These are phyloP conservation scores for Magallana angulata DNA, from an alignment of 1,140 invertebrate species.

Conservation along the genomic window DNA sequence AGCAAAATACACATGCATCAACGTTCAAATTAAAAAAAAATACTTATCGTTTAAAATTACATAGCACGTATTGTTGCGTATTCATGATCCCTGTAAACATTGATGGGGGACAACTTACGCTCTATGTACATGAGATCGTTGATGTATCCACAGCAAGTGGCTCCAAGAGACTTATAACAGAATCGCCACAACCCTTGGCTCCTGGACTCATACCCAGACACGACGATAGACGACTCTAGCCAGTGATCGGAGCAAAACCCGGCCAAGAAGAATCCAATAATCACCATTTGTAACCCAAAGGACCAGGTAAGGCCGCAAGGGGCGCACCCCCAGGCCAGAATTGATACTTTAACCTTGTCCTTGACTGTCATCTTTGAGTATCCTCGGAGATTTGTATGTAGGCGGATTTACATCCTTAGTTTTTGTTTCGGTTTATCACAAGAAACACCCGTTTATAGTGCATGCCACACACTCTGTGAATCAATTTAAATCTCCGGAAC, in stretches of 20 bases:
- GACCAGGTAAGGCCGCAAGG: neutral
- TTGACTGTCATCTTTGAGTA: neutral
- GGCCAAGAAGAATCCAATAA: neutral
- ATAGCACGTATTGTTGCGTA: too few relatives aligned
- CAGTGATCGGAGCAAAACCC: slow-evolving; percentile 7
- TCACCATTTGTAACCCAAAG: neutral
- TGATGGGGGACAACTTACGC: neutral
- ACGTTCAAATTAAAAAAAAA: too few relatives aligned
- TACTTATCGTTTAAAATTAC: too few relatives aligned
- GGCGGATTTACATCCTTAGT: too few relatives aligned
- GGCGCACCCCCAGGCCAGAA: neutral
- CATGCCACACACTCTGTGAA: too few relatives aligned
- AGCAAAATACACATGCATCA: neutral
- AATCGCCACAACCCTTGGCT: neutral
- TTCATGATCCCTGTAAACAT: neutral
- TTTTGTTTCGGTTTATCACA: too few relatives aligned
- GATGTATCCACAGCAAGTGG: neutral
- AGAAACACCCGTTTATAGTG: too few relatives aligned
- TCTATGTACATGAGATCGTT: slow-evolving; percentile 10
- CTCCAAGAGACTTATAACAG: neutral
- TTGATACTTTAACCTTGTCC: neutral
- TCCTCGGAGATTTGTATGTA: too few relatives aligned
- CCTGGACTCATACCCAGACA: neutral
- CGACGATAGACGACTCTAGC: neutral
- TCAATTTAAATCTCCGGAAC: slow-evolving; percentile 7